These are phyloP conservation scores for Magallana nippona DNA, from an alignment of 2,888 invertebrate genomes.

Conservation along the genomic window DNA sequence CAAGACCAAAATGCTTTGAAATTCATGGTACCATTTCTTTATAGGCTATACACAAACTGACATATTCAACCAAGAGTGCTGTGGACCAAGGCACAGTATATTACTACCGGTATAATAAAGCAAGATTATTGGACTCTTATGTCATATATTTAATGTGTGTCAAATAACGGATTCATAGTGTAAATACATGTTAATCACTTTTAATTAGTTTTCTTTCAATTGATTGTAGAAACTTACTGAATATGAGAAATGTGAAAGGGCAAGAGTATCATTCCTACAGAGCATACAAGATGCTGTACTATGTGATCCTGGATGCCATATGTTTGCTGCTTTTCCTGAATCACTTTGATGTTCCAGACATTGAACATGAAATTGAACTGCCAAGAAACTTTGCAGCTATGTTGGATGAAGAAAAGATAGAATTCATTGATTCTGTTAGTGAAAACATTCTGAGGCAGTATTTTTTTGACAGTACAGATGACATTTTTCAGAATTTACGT, in stretches of 20 bases:
- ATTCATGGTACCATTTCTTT: neutral
- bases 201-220: too few relatives aligned
- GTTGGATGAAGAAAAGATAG: neutral
- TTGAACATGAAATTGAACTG: constrained; percentile 14
- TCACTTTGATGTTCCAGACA: constrained; percentile 18
- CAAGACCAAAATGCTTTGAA: too few relatives aligned
- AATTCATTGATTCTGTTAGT: constrained; percentile 28
- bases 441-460: neutral
- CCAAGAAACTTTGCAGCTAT: constrained; percentile 7
- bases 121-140: too few relatives aligned
- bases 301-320: constrained; percentile 20
- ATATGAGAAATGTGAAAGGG: constrained; percentile 51
- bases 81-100: constrained; percentile 46
- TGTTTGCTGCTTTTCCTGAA: constrained; percentile 39
- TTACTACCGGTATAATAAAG: constrained; percentile 47
- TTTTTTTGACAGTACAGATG: constrained; percentile 32
- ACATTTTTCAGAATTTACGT: constrained; percentile 23
- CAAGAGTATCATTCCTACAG: constrained; percentile 30
- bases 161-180: too few relatives aligned
- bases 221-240: constrained; percentile 36
- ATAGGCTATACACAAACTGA: constrained; percentile 47
- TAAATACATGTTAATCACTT: too few relatives aligned
- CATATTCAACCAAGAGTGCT: constrained; percentile 44
- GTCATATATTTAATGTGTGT: too few relatives aligned
- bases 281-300: constrained; percentile 12